phyloP scores from a whole-genome alignment of 2,797 vertebrate genomes.

The Natrix natrix region DNA sequence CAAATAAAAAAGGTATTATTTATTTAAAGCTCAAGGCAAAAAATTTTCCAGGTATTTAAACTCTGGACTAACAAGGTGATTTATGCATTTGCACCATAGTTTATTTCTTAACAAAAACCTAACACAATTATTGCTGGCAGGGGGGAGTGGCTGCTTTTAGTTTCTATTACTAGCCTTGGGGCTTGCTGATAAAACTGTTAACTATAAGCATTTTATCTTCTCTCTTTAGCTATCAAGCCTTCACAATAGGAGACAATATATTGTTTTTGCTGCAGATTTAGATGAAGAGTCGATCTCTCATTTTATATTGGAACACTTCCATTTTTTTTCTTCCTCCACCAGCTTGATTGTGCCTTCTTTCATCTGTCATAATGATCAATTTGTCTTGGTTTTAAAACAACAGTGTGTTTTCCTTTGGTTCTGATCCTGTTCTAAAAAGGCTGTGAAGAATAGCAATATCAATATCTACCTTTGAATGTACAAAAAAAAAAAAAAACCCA shows the following conservation, averaged over 20 bases:
- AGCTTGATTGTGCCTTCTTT: slow-evolving; percentile 17
- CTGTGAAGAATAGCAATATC: background rate
- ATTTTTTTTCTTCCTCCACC: background rate
- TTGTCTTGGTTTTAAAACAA: slow-evolving; percentile 30
- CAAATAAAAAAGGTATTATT: slow-evolving; percentile 45
- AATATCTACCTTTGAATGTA: background rate
- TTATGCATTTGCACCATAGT: slow-evolving; percentile 47
- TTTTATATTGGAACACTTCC: slow-evolving; percentile 48
- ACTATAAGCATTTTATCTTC: slow-evolving; percentile 46
- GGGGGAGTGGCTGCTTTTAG: slow-evolving; percentile 18
- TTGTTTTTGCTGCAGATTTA: slow-evolving; percentile 35
- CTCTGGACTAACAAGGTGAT: slow-evolving; percentile 54
- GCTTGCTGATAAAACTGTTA: slow-evolving; percentile 55
- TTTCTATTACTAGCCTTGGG: slow-evolving; percentile 25
- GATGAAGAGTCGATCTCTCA: slow-evolving; percentile 37
- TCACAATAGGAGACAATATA: slow-evolving; percentile 44
- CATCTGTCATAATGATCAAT: background rate
- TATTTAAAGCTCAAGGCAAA: slow-evolving; percentile 41
- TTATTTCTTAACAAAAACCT: slow-evolving; percentile 51
- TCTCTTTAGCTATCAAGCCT: slow-evolving; percentile 39
- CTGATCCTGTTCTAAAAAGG: slow-evolving; percentile 29
- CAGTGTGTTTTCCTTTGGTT: slow-evolving; percentile 21
- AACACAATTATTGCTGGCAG: slow-evolving; percentile 39
- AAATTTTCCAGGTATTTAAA: slow-evolving; percentile 41
- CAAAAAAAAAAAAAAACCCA: background rate